phyloP scores from a whole-genome alignment of 2,113 vertebrate genomes.

The Spizaetus ornatus region DNA sequence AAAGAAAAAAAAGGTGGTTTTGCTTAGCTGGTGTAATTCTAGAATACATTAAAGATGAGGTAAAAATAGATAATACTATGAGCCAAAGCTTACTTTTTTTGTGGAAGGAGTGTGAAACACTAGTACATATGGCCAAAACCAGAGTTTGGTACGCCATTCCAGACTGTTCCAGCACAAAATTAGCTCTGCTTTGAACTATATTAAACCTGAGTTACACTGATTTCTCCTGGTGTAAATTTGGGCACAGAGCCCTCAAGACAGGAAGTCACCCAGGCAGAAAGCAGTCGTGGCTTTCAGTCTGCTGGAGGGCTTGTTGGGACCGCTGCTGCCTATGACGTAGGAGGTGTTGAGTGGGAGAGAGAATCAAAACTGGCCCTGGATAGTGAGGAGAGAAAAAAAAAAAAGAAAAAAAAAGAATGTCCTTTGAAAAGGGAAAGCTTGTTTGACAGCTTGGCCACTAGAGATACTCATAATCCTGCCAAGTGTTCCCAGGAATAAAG shows the following conservation, averaged over 20 bases:
- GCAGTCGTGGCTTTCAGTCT: background rate
- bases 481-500: constrained; percentile 23
- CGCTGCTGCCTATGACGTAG: background rate
- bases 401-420: background rate
- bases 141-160: background rate
- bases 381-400: background rate
- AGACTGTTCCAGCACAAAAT: constrained; percentile 13
- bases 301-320: constrained; percentile 15
- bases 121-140: background rate
- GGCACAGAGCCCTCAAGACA: background rate
- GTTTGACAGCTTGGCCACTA: constrained; percentile 29
- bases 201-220: constrained; percentile 17
- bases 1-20: background rate
- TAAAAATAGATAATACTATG: constrained; percentile 11
- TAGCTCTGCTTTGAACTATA: constrained; percentile 31
- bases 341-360: background rate
- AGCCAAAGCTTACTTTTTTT: background rate
- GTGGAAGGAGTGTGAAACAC: background rate
- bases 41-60: background rate
- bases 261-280: constrained; percentile 45
- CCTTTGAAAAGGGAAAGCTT: constrained; percentile 25
- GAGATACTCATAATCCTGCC: constrained; percentile 11
- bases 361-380: background rate
- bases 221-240: constrained; percentile 29
- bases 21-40: background rate